Evolutionary conservation across 1,140 invertebrate genomes (phyloP).

Genomic region (Phenacoccus solenopsis): DNA sequence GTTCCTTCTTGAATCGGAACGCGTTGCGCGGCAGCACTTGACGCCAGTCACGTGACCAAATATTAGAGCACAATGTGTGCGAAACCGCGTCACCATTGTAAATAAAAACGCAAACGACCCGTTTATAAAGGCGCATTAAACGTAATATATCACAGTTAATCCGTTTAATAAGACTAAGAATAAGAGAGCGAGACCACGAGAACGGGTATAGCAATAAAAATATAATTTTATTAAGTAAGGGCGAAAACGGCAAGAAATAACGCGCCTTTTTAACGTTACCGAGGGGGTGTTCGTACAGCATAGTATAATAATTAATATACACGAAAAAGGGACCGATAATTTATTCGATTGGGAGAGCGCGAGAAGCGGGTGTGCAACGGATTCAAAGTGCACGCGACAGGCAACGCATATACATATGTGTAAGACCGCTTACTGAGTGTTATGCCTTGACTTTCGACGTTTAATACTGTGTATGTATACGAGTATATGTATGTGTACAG

Average conservation of each 20-base stretch:
- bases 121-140: background rate
- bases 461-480: background rate
- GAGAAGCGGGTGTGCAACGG: background rate
- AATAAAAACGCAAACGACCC: constrained; percentile 10
- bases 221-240: constrained; percentile 16
- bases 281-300: background rate
- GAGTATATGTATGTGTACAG: background rate
- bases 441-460: background rate
- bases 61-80: background rate
- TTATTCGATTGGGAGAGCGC: background rate
- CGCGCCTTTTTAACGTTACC: background rate
- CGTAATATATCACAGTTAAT: constrained; percentile 12
- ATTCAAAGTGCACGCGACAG: background rate
- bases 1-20: no score
- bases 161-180: constrained; percentile 12
- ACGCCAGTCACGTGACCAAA: background rate
- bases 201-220: background rate
- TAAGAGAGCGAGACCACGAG: background rate
- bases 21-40: background rate
- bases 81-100: background rate
- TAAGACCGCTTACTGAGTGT: background rate
- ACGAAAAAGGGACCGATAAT: constrained; percentile 6
- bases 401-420: background rate
- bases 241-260: background rate
- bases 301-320: background rate